Conservation (phyloP, 2,888 invertebrate genomes). For the Microctonus aethiopoides region DNA sequence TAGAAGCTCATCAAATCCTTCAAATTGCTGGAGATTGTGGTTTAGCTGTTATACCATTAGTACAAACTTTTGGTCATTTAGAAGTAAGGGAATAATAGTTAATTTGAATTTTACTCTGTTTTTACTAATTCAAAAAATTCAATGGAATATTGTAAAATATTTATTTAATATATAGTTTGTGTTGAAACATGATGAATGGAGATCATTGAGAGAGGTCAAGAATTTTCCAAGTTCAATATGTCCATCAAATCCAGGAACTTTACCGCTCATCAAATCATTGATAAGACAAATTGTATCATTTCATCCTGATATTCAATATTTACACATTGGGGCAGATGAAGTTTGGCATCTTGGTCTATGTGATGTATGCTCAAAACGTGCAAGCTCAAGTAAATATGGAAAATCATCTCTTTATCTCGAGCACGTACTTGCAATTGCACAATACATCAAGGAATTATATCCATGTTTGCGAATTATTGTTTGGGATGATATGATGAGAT, state of each 20-base stretch:
- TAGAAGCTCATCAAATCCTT: conserved; percentile 76
- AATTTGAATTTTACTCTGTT: not conserved
- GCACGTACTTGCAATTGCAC: conserved; percentile 74
- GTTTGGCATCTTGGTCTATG: conserved; percentile 81
- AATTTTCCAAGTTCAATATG: conserved; percentile 79
- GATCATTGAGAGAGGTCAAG: conserved; percentile 75
- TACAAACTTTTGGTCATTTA: conserved; percentile 91
- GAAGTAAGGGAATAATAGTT: conserved; percentile 70
- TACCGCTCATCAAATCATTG: conserved; percentile 75
- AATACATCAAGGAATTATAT: conserved; percentile 72
- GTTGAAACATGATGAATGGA: conserved; percentile 78
- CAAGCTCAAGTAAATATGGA: conserved; percentile 68
- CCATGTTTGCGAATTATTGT: conserved; percentile 77
- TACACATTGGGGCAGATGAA: conserved; percentile 88
- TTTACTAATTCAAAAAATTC: not conserved
- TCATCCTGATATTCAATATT: conserved; percentile 74
- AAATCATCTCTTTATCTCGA: conserved; percentile 74
- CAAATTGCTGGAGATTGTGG: conserved; percentile 75
- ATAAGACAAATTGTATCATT: conserved; percentile 77
- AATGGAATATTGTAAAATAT: too few relatives aligned
- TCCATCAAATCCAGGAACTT: conserved; percentile 74
- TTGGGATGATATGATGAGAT: conserved; percentile 90
- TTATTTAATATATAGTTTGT: conserved; percentile 70
- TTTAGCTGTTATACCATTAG: conserved; percentile 79
- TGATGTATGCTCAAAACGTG: conserved; percentile 69